Evolutionary conservation across 2,888 invertebrate genomes (phyloP), one percentile per base, ranked within the genome.

Genomic region (Anthrax anthrax): DNA sequence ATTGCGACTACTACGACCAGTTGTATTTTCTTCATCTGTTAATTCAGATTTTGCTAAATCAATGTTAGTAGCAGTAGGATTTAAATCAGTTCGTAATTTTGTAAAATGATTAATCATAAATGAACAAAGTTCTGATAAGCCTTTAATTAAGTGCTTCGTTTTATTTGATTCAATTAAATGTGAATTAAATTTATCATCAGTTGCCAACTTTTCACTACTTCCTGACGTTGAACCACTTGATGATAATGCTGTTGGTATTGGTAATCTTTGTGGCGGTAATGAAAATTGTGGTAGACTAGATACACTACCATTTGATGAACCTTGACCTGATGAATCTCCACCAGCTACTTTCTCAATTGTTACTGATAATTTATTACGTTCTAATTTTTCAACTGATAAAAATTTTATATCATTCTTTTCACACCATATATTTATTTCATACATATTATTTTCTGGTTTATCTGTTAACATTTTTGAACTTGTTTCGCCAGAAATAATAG

Each of bases 81-180:
- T 23, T 23, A 23, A 6, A 23, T 23, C 23, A 23, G 5, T 23
- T 4, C 29, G 29, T 12, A 32, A 1, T 49, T 51, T 55, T 23
- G 53, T 50, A 38, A 57, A 56, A 42, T 57, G 52, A 37, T 54
- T 52, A 18, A 57, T 55, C 51, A 57, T 55, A 46, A 55, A 56
- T 27, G 49, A 52, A 39, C 57, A 56, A 16, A 57, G 42, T 23
- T 52, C 52, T 16, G 52, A 46, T 41, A 53, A 49, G 19, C 55
- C 55, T 18, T 50, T 18, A 16, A 55, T 49, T 12, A 50, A 53
- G 18, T 54, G 50, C 27, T 51, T 53, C 9, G 12, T 46, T 37
- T 49, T 50, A 39, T 48, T 45, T 29, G 41, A 46, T 37, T 16
- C 37, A 10, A 37, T 16, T 6, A 39, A 17, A 23, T 48, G 23